A percentile compares a stretch with the other conserved stretches of the same genome.
Conservation (phyloP, 2,113 vertebrate species). For the Corydoras maculifer region DNA sequence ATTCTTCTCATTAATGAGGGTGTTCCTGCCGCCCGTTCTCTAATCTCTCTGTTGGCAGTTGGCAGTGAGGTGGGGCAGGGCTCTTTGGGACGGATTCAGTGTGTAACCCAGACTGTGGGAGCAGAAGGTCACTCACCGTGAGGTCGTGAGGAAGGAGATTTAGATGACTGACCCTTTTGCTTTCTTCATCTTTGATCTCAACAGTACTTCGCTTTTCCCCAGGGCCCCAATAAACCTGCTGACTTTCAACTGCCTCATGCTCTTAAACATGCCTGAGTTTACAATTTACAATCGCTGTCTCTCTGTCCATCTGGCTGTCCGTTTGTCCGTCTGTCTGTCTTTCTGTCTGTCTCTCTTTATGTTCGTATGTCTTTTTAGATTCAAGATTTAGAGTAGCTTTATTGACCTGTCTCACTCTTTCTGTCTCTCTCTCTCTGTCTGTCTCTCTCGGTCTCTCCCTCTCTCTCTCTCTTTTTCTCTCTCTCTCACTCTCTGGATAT, state of each 20-base stretch:
- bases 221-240: neutral
- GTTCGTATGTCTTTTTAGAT: neutral
- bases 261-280: neutral
- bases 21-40: no score
- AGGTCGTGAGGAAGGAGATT: conserved; percentile 26
- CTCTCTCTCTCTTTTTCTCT: no score
- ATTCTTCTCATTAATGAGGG: no score
- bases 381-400: no score
- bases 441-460: no score
- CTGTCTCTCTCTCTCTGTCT: no score
- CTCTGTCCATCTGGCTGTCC: no score
- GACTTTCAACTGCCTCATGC: neutral
- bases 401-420: no score
- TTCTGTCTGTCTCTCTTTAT: no score
- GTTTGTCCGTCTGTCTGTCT: no score
- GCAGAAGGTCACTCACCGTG: conserved; percentile 58
- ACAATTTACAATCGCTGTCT: no score
- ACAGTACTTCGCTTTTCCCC: neutral
- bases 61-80: conserved; percentile 27
- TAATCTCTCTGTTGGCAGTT: neutral
- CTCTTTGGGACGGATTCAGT: conserved; percentile 49
- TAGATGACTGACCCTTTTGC: conserved; percentile 2
- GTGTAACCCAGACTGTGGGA: conserved; percentile 40
- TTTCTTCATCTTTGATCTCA: conserved; percentile 4
- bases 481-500: no score